Evolutionary conservation across 2,888 invertebrate species (phyloP).

Genomic region (Lasioglossum leucozonium): DNA sequence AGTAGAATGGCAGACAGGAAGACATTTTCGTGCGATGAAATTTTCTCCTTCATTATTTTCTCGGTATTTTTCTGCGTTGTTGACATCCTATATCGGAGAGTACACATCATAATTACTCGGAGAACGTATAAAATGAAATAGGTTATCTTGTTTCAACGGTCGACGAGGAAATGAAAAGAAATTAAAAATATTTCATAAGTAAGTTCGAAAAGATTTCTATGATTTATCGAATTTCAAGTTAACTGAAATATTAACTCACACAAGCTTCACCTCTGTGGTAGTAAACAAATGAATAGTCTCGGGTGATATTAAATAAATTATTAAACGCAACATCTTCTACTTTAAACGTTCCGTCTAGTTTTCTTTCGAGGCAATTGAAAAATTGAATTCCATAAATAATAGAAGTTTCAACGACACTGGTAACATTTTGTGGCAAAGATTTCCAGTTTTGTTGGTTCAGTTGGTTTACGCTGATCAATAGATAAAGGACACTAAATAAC

Average conservation of each 20-base stretch:
- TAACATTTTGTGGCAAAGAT: background rate
- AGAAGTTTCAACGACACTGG: background rate
- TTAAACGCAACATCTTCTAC: background rate
- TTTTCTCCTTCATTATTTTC: background rate
- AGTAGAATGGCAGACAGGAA: background rate
- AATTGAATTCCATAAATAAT: background rate
- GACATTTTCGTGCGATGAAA: background rate
- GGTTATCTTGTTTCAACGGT: background rate
- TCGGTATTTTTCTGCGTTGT: background rate
- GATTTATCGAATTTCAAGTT: too few relatives aligned
- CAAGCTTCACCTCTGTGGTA: background rate
- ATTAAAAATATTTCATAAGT: background rate
- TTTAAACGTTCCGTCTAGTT: background rate
- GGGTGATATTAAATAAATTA: background rate
- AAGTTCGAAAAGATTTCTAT: background rate
- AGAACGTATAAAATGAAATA: background rate
- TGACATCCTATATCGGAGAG: background rate
- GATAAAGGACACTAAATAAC: slow-evolving; percentile 73
- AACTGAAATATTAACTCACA: background rate
- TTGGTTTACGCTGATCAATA: slow-evolving; percentile 49
- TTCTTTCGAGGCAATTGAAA: background rate
- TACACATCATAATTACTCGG: background rate
- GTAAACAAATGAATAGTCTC: background rate
- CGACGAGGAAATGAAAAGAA: background rate
- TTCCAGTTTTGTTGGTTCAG: background rate